Conservation (phyloP, 1,140 invertebrate genomes). For the Hydropsyche tenuis region DNA sequence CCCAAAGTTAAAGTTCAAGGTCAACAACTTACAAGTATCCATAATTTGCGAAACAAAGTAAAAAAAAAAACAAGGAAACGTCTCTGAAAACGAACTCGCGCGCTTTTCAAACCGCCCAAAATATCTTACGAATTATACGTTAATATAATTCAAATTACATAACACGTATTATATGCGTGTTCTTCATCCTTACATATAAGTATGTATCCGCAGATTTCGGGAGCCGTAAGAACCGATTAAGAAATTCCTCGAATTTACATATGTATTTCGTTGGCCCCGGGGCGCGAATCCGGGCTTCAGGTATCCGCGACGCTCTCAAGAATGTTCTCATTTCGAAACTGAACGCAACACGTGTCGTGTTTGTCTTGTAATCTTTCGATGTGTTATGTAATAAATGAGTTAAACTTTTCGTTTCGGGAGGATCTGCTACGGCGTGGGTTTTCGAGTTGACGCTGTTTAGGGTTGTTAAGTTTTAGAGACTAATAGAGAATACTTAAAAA, state of each 20-base stretch:
- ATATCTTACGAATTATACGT: too few relatives aligned
- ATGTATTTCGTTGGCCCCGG: constrained; percentile 28
- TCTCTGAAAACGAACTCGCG: too few relatives aligned
- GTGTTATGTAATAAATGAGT: background rate
- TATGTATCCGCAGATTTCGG: constrained; percentile 15
- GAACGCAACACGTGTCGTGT: background rate
- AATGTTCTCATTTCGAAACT: constrained; percentile 4
- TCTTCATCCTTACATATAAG: too few relatives aligned
- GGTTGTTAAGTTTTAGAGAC: too few relatives aligned
- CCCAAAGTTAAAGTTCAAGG: too few relatives aligned
- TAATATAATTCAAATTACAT: too few relatives aligned
- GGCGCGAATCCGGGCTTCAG: constrained; percentile 7
- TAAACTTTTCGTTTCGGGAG: background rate
- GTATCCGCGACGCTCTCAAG: background rate
- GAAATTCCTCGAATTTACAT: constrained; percentile 42
- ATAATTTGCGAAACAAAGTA: too few relatives aligned
- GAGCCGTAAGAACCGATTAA: constrained; percentile 30
- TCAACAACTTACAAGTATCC: too few relatives aligned
- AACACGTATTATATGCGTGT: too few relatives aligned
- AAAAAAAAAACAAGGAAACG: too few relatives aligned
- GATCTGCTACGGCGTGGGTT: background rate
- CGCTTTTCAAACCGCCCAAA: too few relatives aligned
- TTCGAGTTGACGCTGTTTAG: background rate
- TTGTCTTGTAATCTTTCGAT: constrained; percentile 1
- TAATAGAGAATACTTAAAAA: too few relatives aligned